phyloP scores from a whole-genome alignment of 1,140 invertebrate genomes.

The Cydia strobilella region DNA sequence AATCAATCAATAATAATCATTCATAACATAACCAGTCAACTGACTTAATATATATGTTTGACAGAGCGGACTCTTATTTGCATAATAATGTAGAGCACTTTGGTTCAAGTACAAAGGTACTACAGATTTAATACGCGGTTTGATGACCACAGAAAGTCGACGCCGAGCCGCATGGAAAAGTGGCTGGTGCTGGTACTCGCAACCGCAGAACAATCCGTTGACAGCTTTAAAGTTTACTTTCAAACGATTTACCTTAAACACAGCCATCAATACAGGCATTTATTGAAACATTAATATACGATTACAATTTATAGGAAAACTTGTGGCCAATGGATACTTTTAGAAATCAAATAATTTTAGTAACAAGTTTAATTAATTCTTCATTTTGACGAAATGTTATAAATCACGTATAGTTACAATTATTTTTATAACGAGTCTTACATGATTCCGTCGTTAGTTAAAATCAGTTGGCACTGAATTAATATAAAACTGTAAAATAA shows the following conservation, averaged over 20 bases:
- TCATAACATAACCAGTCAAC: conserved; percentile 1
- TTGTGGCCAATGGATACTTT: not conserved
- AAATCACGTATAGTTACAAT: not conserved
- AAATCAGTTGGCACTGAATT: not conserved
- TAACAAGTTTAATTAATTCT: too few relatives aligned
- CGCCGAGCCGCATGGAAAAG: not conserved
- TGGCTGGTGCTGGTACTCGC: not conserved
- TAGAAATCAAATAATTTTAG: not conserved
- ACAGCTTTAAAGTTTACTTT: conserved; percentile 19
- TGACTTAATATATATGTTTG: not conserved
- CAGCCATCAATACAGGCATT: not conserved
- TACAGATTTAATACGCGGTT: conserved; percentile 4
- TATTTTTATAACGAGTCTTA: not conserved
- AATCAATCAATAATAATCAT: not conserved
- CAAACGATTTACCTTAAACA: conserved; percentile 9
- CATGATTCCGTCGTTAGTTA: not conserved
- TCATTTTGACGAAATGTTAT: too few relatives aligned
- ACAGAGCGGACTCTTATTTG: conserved; percentile 2
- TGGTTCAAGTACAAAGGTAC: conserved; percentile 14
- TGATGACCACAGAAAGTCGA: conserved; percentile 15
- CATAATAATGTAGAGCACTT: conserved; percentile 28
- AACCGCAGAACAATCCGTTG: conserved; percentile 12
- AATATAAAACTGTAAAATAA: not conserved
- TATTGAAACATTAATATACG: conserved; percentile 12
- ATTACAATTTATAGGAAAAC: not conserved